Evolutionary conservation across 2,113 vertebrate genomes (phyloP), one percentile per base, ranked within the genome.

Genomic region (Pampusana beccarii): DNA sequence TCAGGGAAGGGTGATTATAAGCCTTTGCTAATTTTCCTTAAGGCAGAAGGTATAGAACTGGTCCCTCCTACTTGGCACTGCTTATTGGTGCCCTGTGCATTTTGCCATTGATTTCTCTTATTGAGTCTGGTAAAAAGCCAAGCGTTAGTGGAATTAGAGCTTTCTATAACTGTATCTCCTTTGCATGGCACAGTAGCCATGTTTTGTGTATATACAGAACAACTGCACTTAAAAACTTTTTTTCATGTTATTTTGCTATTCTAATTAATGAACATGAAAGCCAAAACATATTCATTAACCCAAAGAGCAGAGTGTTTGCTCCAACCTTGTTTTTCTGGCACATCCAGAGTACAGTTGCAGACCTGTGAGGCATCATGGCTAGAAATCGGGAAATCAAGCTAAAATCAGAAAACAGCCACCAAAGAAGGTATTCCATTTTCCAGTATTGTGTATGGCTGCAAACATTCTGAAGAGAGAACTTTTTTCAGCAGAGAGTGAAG

Each of bases 1-100:
- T 96, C 90, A 96, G 46, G 93, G 88, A 81, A 80, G 72, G 54
- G 19, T 93, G 96, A 65, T 90, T 94, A 46, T 65, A 85, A 94
- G 24, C 34, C 11, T 11, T 34, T 83, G 67, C 40, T 58, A 77
- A 69, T 80, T 91, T 70, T 88, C 40, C 60, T 34, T 34, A 36
- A 92, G 72, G 75, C 86, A 90, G 72, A 90, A 84, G 33, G 24
- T 77, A n/a, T 1, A 53, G 65, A 88, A 38, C 48, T 42, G 53
- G 34, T 94, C 31, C 62, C 79, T 85, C 72, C 86, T 28, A 64
- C 67, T 72, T 80, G 61, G 58, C 66, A 38, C 33, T 58, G 18
- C 74, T 67, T 78, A 18, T 42, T n/a, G 50, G 48, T 91, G 54
- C 71, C 25, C 33, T 86, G 36, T 71, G 48, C 29, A 17, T 80